phyloP scores from a whole-genome alignment of 2,797 vertebrate species.

The Dermochelys coriacea region DNA sequence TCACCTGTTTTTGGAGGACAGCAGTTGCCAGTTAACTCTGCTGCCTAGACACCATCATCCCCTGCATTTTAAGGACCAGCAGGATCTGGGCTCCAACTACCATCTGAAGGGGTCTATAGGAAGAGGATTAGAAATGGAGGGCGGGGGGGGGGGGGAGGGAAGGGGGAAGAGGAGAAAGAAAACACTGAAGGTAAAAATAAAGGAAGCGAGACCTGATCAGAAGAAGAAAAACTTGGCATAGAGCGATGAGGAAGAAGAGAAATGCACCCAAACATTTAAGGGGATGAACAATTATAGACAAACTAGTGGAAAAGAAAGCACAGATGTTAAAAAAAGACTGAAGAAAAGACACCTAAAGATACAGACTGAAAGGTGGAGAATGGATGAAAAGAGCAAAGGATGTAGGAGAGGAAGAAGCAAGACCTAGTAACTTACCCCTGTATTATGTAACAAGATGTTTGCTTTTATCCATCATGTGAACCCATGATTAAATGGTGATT shows the following conservation, averaged over 20 bases:
- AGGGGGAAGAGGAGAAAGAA: background rate
- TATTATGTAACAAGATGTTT: background rate
- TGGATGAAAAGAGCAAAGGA: background rate
- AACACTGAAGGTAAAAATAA: background rate
- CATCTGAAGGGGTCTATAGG: background rate
- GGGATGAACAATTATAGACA: rapidly evolving
- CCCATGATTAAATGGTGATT: background rate
- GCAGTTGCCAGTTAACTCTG: background rate
- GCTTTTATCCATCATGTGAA: background rate
- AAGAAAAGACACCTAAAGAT: background rate
- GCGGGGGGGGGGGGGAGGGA: background rate
- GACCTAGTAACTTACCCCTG: background rate
- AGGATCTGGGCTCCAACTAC: background rate
- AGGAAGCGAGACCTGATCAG: background rate
- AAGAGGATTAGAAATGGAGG: background rate
- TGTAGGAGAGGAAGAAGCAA: background rate
- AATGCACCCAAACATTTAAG: background rate
- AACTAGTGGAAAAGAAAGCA: background rate
- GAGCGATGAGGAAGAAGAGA: rapidly evolving
- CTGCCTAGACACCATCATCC: background rate
- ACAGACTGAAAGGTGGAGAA: background rate
- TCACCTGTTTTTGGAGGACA: background rate
- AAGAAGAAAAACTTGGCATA: background rate
- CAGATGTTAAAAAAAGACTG: background rate
- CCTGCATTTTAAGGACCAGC: rapidly evolving